Conservation (phyloP, 2,797 vertebrate species). For the Coregonus suidteri region DNA sequence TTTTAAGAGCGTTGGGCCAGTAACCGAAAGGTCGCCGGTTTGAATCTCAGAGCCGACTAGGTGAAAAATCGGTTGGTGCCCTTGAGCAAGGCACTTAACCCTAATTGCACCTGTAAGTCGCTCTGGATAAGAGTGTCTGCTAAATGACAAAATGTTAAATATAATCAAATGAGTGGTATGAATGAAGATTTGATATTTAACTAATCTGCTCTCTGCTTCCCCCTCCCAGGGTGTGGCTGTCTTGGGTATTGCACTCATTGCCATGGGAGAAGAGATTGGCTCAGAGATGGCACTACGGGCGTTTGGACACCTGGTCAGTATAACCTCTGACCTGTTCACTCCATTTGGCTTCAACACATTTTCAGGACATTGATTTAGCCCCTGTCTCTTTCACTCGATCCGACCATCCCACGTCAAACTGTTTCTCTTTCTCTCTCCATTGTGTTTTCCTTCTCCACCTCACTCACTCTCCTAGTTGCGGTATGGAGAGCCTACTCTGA, state of each 20-base stretch:
- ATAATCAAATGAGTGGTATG: background rate
- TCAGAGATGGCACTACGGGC: conserved; percentile 97
- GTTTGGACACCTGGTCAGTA: conserved; percentile 95
- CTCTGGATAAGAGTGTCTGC: no score
- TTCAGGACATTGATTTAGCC: background rate
- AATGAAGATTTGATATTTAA: background rate
- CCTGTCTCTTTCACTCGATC: background rate
- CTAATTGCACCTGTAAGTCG: no score
- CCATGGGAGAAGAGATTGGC: conserved; percentile 98
- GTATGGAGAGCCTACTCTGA: conserved; percentile 92
- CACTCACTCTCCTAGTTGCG: conserved; percentile 77
- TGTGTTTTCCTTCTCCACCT: background rate
- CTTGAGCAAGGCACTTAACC: no score
- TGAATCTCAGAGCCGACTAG: no score
- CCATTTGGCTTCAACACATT: background rate
- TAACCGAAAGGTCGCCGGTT: no score
- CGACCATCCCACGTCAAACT: no score
- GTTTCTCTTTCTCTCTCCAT: background rate
- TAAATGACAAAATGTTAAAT: no score
- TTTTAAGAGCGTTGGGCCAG: no score
- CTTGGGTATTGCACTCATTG: conserved; percentile 93
- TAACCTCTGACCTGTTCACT: background rate
- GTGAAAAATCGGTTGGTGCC: no score
- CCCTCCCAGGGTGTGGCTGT: conserved; percentile 88
- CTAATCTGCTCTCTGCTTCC: conserved; percentile 1